Conservation (phyloP, 1,140 invertebrate species). For the Lutraria rhynchaena region DNA sequence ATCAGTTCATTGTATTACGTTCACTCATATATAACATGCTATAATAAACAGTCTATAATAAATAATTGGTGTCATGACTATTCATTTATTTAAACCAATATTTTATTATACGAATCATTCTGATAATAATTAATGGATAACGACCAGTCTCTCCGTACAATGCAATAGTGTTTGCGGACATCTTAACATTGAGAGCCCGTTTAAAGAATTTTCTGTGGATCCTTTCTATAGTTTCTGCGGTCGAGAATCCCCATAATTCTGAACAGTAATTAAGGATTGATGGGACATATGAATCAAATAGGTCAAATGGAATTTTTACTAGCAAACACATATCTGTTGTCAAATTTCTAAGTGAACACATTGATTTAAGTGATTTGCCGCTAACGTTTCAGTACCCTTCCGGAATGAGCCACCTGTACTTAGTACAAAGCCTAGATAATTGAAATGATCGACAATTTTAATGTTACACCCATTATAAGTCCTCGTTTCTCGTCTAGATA, state of each 20-base stretch:
- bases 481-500: no score
- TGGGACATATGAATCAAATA: no score
- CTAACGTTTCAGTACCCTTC: conserved; percentile 3
- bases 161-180: conserved; percentile 10
- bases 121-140: no score
- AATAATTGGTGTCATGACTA: not conserved
- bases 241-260: conserved; percentile 12
- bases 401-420: not conserved
- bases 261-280: conserved; percentile 21
- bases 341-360: conserved; percentile 5
- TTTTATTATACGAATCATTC: conserved; percentile 1
- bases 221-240: not conserved
- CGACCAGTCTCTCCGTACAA: conserved; percentile 32
- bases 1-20: no score
- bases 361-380: conserved; percentile 19
- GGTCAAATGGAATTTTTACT: conserved; percentile 9
- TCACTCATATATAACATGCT: no score
- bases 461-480: not conserved
- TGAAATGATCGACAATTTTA: no score
- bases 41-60: not conserved
- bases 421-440: conserved; percentile 24
- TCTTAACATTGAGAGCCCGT: conserved; percentile 6
- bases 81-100: conserved; percentile 36
- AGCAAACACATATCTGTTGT: not conserved
- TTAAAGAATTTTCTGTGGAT: conserved; percentile 42